Conservation (phyloP, 2,113 vertebrate species). For the Zapus hudsonius region DNA sequence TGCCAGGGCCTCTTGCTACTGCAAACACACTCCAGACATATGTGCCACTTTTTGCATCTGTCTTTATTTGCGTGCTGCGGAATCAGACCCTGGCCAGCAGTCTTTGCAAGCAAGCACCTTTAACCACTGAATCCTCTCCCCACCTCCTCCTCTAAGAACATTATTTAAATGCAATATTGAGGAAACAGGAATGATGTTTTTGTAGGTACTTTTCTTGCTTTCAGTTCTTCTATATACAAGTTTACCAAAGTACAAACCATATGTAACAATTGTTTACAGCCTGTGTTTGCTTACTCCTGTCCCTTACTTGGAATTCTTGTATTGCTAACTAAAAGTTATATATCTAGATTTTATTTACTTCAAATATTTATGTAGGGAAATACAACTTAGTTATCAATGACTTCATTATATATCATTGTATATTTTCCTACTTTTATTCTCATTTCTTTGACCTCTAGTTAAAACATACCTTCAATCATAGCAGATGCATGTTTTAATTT, state of each 20-base stretch:
- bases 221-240: not conserved
- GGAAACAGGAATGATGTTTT: not conserved
- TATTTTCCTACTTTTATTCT: not conserved
- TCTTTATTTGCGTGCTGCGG: too few relatives aligned
- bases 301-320: not conserved
- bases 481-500: not conserved
- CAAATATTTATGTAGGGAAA: not conserved
- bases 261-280: not conserved
- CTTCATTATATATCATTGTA: not conserved
- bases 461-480: not conserved
- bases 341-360: not conserved
- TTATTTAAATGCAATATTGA: conserved; percentile 6
- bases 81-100: too few relatives aligned
- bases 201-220: not conserved
- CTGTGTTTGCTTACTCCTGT: not conserved
- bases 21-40: too few relatives aligned
- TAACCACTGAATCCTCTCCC: too few relatives aligned
- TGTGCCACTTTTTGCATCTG: too few relatives aligned
- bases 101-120: too few relatives aligned
- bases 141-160: not conserved
- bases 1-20: too few relatives aligned
- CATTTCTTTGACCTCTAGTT: conserved; percentile 30
- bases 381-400: not conserved
- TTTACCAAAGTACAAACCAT: not conserved
- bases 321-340: not conserved